Evolutionary conservation across 1,140 invertebrate genomes (phyloP).

Genomic region (Solenopsis fugax): DNA sequence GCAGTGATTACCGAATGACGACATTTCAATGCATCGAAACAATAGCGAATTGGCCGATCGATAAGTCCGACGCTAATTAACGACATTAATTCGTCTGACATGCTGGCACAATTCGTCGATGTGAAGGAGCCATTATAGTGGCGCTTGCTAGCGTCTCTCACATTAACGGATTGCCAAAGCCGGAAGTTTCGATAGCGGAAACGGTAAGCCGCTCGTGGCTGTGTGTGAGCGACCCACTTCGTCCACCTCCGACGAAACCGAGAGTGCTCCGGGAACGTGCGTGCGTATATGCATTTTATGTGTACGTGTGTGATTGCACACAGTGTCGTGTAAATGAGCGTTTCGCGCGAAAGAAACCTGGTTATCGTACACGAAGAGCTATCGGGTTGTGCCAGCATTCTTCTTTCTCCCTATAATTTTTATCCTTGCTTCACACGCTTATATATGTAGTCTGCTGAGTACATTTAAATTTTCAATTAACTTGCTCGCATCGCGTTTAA

Average conservation of each 20-base stretch:
- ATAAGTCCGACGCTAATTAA: conserved; percentile 49
- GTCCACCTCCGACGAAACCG: conserved; percentile 80
- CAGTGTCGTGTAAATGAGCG: conserved; percentile 41
- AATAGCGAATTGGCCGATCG: conserved; percentile 19
- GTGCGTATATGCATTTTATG: not conserved
- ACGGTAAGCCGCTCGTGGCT: conserved; percentile 66
- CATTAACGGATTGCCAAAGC: conserved; percentile 75
- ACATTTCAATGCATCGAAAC: not conserved
- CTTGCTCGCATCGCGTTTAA: not conserved
- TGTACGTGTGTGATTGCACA: not conserved
- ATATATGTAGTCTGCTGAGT: too few relatives aligned
- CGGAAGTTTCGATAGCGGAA: conserved; percentile 85
- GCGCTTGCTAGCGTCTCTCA: conserved; percentile 23
- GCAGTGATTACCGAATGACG: not conserved
- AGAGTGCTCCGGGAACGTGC: conserved; percentile 75
- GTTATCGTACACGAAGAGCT: conserved; percentile 64
- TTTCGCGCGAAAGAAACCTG: conserved; percentile 60
- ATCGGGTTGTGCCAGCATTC: conserved; percentile 20
- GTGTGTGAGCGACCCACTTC: conserved; percentile 81
- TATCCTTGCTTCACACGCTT: not conserved
- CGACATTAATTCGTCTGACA: conserved; percentile 33
- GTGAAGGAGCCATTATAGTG: conserved; percentile 37
- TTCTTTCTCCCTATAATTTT: conserved; percentile 5
- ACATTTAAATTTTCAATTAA: conserved; percentile 18
- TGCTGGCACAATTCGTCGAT: conserved; percentile 2